Evolutionary conservation across 1,140 invertebrate genomes (phyloP).

Genomic region (Scaptomyza montana): DNA sequence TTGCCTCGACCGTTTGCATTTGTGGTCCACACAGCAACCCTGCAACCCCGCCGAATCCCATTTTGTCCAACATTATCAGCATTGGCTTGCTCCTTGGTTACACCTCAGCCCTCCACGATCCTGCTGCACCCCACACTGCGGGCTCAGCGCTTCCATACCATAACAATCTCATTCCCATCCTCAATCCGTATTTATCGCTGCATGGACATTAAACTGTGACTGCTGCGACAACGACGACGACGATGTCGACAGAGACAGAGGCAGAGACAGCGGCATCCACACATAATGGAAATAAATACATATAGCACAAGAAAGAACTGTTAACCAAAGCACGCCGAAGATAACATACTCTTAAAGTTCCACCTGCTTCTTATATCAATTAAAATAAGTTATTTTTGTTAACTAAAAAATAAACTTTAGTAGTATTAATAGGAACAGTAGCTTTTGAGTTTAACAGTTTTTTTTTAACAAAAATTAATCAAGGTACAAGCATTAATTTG

Average conservation of each 20-base stretch:
- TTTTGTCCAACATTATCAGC: constrained; percentile 11
- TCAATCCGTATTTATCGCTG: constrained; percentile 56
- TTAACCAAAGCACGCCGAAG: not conserved
- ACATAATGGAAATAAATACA: constrained; percentile 49
- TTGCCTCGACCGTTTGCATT: constrained; percentile 45
- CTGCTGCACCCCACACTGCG: not conserved
- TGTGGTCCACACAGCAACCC: constrained; percentile 34
- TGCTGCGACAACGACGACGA: constrained; percentile 17
- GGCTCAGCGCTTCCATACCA: constrained; percentile 19
- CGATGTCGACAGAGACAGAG: not conserved
- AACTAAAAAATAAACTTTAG: too few species aligned
- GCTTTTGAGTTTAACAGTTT: too few species aligned
- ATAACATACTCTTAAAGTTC: not conserved
- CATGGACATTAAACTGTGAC: constrained; percentile 56
- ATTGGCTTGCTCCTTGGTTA: not conserved
- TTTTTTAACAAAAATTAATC: too few species aligned
- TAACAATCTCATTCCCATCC: constrained; percentile 45
- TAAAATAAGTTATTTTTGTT: too few species aligned
- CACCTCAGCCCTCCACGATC: too few species aligned
- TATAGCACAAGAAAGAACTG: not conserved
- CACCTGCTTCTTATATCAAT: too few species aligned
- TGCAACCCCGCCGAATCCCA: constrained; percentile 33
- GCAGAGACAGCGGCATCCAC: not conserved
- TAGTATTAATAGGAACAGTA: too few species aligned
- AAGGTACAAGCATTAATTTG: too few species aligned